Percentiles rank a stretch among this genome's conserved stretches.
Evolutionary conservation across 2,797 vertebrate genomes (phyloP).

Genomic region (Sebastes melanostomus): DNA sequence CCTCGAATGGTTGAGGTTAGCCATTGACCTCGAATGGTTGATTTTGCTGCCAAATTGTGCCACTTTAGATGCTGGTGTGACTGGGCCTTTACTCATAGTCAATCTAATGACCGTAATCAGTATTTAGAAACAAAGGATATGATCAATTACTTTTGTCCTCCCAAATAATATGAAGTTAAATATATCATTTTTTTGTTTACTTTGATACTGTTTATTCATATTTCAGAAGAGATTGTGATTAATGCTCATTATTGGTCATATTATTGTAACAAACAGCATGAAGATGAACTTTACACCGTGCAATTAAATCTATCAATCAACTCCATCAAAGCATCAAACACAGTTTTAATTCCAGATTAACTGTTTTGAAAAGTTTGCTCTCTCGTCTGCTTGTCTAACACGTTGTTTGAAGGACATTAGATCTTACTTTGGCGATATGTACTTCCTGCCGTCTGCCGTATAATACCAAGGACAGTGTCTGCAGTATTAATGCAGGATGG

Average conservation of each 20-base stretch:
- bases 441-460: neutral
- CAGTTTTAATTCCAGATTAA: neutral
- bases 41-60: neutral
- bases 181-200: neutral
- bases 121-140: neutral
- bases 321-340: neutral
- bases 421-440: neutral
- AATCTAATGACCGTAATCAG: neutral
- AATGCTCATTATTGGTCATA: neutral
- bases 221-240: neutral
- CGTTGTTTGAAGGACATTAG: constrained; percentile 18
- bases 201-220: neutral
- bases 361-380: neutral
- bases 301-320: neutral
- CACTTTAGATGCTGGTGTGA: neutral
- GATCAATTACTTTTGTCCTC: neutral
- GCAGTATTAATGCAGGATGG: constrained; percentile 8
- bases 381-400: neutral
- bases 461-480: constrained; percentile 37
- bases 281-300: neutral
- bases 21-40: too few relatives aligned
- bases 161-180: neutral
- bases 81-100: neutral
- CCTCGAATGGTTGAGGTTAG: too few relatives aligned
- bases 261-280: neutral